Evolutionary conservation across 2,888 invertebrate species (phyloP), one percentile per base, ranked within the genome.

Genomic region (Conops quadrifasciatus): DNA sequence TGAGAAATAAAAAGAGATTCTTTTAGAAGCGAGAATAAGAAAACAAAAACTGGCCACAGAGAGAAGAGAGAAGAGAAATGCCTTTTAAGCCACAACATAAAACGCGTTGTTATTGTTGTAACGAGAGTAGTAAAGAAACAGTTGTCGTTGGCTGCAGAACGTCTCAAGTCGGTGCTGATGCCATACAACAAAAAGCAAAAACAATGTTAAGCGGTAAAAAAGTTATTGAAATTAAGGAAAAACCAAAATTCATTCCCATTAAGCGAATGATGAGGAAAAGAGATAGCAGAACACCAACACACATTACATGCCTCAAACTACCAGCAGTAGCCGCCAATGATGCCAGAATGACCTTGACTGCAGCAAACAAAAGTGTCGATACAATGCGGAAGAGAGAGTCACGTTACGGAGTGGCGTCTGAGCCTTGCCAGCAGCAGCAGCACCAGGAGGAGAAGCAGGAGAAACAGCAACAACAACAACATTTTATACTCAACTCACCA

Each of bases 51-150:
- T n/a, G n/a, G n/a, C n/a, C n/a, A n/a, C n/a, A n/a, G n/a, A n/a
- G 53, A 53, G 21, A 53, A 53, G 1, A 24, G 26, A 58, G 2
- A 67, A 15, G 26, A 67, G 9, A 15, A n/a, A 58, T 60, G 68
- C 49, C 68, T n/a, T 68, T 68, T 30, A 49, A 60, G 60, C 68
- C 68, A 16, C 68, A 68, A 16, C 60, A 68, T 49, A 68, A 47
- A 36, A 26, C 28, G 15, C 68, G 59, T 36, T 68, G 68, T 36
- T 68, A 68, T 49, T 68, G 36, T 36, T 36, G 5, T 36, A 36
- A 36, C 4, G 36, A 4, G 5, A 36, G 36, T 36, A 36, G 36
- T 36, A 9, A 9, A 9, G 36, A 36, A 36, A 9, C 4, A 36
- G 36, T 36, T 9, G 36, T 36, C 36, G 36, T 7, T 36, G 36